Base-by-base conservation (phyloP, 2,797 vertebrate genomes). In the Threskiornis aethiopicus region DNA sequence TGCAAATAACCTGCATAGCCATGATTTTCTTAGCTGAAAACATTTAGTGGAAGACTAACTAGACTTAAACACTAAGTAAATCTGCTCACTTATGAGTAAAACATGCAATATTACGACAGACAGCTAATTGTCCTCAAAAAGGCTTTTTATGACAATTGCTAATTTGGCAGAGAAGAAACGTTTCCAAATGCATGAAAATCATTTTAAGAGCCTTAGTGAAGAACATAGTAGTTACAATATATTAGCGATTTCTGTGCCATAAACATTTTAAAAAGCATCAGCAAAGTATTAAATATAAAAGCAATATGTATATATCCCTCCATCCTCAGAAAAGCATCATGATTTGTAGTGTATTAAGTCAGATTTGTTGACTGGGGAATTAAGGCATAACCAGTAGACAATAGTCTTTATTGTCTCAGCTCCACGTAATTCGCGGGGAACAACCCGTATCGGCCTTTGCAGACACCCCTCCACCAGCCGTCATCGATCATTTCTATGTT, bases 401-500 rank as follows among this genome's bases (percentile, higher is more conserved):
- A 78, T 5, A 31, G 29, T 31, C 58, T 49, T 98, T 98, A 99
- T 87, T 99, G 99, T 94, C 99, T 97, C 49, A 99, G 98, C 97
- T 99, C 99, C 84, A 99, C 99, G 1, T 99, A 99, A 95, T 99
- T 99, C 62, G 99, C 99, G 0, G 99, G 99, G 98, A 99, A 99
- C 20, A 99, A 98, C 96, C 99, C 99, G 2, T 99, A 99, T 21
- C 98, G 94, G 82, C 99, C 99, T 77, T 98, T 97, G 97, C 99
- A 99, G 72, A 99, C 98, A 0, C 99, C 99, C 4, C 99, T 97
- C 99, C 99, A 99, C 99, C 99, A 99, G 98, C 99, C 99, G 5
- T 99, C 99, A 0, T 99, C 99, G 0, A 99, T 99, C 99, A 99
- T 99, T 97, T 99, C 99, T 3, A 99, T 99, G 98, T 99, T 99